A percentile compares a stretch with the other conserved stretches of the same genome.
Conservation (phyloP, 2,888 invertebrate genomes). For the Drosophila fulvimacula region DNA sequence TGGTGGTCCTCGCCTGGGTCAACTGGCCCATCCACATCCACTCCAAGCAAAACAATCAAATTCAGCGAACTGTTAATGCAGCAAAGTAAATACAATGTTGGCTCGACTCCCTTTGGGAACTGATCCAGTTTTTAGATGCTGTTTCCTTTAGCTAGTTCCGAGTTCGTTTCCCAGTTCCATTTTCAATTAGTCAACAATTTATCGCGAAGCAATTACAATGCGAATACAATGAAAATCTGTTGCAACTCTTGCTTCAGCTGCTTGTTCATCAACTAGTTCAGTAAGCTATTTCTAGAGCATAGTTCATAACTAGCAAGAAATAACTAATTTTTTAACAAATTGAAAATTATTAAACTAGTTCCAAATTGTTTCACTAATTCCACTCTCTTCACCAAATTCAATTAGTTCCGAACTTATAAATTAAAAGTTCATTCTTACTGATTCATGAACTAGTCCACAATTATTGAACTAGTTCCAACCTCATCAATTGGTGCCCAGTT, state of each 20-base stretch:
- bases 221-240: background rate
- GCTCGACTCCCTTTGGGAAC: conserved; percentile 7
- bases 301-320: too few relatives aligned
- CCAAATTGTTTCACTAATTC: background rate
- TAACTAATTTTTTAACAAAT: too few relatives aligned
- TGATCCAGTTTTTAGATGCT: conserved; percentile 11
- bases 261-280: background rate
- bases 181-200: background rate
- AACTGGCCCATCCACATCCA: conserved; percentile 8
- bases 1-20: background rate
- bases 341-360: background rate
- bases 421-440: background rate
- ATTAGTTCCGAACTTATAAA: background rate
- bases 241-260: background rate
- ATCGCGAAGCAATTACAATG: background rate
- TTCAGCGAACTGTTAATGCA: conserved; percentile 53
- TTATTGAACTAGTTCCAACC: too few relatives aligned
- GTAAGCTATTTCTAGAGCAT: background rate
- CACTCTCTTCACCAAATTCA: background rate
- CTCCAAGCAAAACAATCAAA: conserved; percentile 48
- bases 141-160: conserved; percentile 1
- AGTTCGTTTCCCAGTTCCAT: background rate
- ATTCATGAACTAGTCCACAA: background rate
- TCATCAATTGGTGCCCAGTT: background rate
- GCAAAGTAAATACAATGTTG: conserved; percentile 52